A percentile compares a stretch with the other conserved stretches of the same genome.
These are phyloP conservation scores for Luscinia megarhynchos DNA, from an alignment of 2,797 vertebrate species.

Conservation along the genomic window DNA sequence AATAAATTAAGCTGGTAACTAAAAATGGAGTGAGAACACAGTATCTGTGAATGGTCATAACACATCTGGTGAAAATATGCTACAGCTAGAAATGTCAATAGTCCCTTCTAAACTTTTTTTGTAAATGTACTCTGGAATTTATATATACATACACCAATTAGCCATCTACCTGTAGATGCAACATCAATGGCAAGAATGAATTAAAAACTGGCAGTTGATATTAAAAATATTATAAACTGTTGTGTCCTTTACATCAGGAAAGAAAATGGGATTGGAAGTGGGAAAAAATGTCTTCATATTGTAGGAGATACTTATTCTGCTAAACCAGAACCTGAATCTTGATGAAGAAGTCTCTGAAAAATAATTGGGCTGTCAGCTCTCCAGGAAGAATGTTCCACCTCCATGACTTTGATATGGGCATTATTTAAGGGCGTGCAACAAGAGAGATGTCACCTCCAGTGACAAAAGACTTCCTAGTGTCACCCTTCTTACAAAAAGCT, in stretches of 20 bases:
- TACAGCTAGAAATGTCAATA: background rate
- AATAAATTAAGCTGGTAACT: background rate
- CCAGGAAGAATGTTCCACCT: background rate
- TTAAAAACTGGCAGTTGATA: background rate
- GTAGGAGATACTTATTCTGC: background rate
- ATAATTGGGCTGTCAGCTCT: background rate
- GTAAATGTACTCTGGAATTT: background rate
- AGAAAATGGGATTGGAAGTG: rapidly evolving
- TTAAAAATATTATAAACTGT: background rate
- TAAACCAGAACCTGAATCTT: background rate
- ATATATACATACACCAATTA: background rate
- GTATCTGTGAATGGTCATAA: background rate
- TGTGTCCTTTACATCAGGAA: background rate
- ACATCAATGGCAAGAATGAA: background rate
- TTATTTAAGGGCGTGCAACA: background rate
- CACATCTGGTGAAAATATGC: constrained; percentile 20
- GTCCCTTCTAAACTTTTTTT: background rate
- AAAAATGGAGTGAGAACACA: background rate
- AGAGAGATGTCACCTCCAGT: background rate
- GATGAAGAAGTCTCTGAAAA: background rate
- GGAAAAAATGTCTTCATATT: background rate
- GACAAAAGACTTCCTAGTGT: background rate
- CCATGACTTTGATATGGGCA: background rate
- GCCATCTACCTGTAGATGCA: background rate
- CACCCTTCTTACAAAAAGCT: background rate